Percentiles rank a stretch among this genome's conserved stretches.
phyloP scores from a whole-genome alignment of 1,140 invertebrate genomes.

The Pachypeltis micranthus region DNA sequence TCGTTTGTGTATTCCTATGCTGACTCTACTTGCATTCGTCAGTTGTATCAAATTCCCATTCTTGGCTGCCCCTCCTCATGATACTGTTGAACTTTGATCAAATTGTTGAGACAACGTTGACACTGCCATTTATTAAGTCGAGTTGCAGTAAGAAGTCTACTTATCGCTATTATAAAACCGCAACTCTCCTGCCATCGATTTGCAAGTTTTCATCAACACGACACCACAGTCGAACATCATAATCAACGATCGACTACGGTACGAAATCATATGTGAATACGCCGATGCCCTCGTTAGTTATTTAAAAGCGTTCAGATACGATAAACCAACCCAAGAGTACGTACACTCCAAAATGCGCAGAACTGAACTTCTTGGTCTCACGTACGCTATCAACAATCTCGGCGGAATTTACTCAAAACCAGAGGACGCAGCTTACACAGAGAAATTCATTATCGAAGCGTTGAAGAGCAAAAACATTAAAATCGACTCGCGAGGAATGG shows the following conservation, averaged over 20 bases:
- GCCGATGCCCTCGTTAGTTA: not conserved
- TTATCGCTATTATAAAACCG: too few relatives aligned
- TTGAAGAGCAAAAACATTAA: not conserved
- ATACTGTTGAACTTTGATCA: too few relatives aligned
- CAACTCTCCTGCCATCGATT: constrained; percentile 24
- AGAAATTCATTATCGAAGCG: not conserved
- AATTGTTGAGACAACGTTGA: too few relatives aligned
- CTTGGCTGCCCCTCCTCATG: too few relatives aligned
- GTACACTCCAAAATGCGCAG: not conserved
- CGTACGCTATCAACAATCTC: not conserved
- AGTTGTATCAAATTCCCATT: too few relatives aligned
- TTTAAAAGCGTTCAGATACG: not conserved
- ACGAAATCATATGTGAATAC: not conserved
- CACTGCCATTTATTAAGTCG: too few relatives aligned
- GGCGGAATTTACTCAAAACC: not conserved
- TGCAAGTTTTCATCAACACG: constrained; percentile 25
- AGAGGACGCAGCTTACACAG: not conserved
- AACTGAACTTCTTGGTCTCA: not conserved
- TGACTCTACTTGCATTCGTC: too few relatives aligned
- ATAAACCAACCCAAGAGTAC: not conserved
- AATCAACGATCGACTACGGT: not conserved
- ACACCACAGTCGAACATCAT: constrained; percentile 14
- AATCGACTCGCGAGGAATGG: not conserved
- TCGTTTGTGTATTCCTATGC: too few relatives aligned
- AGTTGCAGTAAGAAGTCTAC: too few relatives aligned